Base-by-base conservation (phyloP, 2,888 invertebrate genomes). In the Chymomyza procnemis region DNA sequence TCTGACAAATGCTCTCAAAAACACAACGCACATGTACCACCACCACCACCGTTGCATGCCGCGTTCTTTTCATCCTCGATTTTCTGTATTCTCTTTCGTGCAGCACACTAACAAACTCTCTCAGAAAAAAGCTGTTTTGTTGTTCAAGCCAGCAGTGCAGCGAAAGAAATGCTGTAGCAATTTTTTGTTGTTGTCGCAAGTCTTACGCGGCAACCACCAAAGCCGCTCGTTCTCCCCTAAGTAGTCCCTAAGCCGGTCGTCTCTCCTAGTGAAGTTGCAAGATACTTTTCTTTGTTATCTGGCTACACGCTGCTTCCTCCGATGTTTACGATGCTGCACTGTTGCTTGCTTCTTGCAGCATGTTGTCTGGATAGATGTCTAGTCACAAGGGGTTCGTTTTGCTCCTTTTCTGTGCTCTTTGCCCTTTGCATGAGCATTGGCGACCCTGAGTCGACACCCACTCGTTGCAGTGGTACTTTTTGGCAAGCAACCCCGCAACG, bases 321-420 rank as follows among this genome's bases (percentile, higher is more conserved):
- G n/a, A n/a, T n/a, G 34, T 41, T 41, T 12, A 41, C 9, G 34
- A 41, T 41, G 54, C 54, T 69, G 66, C 60, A 26, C 26, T 26
- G 26, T 26, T 26, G 26, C 26, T 26, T 26, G 26, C 5, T 26
- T 6, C 26, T 26, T 26, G 26, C 26, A 26, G 6, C 26, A 26
- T 26, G 59, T 57, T 64, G 80, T 79, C 78, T 77, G 77, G 77
- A 68, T 70, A 57, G 60, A 62, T 61, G 78, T 78, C 80, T 78
- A 79, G 80, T 77, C 77, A 57, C 50, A 61, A 66, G 62, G 47
- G 26, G 30, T 55, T 4, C 9, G 19, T 64, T 68, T 52, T 46
- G n/a, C 50, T 16, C 54, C 61, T 70, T 74, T 76, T 55, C 66
- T 58, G 68, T 70, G 64, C 64, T 64, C 60, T 70, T 76, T 73